These are phyloP conservation scores for Drosophila pallidifrons DNA, from an alignment of 1,140 invertebrate genomes.

Conservation along the genomic window DNA sequence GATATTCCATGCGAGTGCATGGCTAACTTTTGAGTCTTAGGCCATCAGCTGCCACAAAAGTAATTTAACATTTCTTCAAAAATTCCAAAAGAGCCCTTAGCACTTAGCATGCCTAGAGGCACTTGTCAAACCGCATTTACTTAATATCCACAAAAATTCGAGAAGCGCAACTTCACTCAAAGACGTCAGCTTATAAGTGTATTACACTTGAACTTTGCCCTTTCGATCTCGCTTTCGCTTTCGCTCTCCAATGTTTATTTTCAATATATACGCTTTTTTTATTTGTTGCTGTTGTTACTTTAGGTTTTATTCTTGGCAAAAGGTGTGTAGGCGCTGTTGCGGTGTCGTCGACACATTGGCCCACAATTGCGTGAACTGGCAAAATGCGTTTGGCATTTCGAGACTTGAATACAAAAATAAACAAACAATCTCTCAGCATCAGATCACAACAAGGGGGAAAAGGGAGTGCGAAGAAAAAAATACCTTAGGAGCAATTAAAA, in stretches of 20 bases:
- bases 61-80: conserved; percentile 21
- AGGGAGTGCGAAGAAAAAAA: conserved; percentile 35
- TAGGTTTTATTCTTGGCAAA: conserved; percentile 6
- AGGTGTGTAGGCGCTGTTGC: conserved; percentile 12
- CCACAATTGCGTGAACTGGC: conserved; percentile 52
- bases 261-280: conserved; percentile 29
- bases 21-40: not conserved
- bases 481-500: conserved; percentile 73
- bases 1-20: not conserved
- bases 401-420: conserved; percentile 68
- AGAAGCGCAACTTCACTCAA: conserved; percentile 1
- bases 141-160: conserved; percentile 5
- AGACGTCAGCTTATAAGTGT: conserved; percentile 21
- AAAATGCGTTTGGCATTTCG: conserved; percentile 75
- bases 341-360: conserved; percentile 66
- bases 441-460: not conserved
- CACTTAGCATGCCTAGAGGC: conserved; percentile 17
- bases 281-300: too few species aligned
- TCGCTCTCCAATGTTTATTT: conserved; percentile 36
- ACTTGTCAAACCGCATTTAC: conserved; percentile 23
- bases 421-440: conserved; percentile 50
- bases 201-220: conserved; percentile 41
- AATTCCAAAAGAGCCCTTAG: conserved; percentile 3
- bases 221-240: conserved; percentile 10
- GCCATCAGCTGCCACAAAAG: conserved; percentile 25